Evolutionary conservation across 1,140 invertebrate species (phyloP).

Genomic region (Chelonus insularis): DNA sequence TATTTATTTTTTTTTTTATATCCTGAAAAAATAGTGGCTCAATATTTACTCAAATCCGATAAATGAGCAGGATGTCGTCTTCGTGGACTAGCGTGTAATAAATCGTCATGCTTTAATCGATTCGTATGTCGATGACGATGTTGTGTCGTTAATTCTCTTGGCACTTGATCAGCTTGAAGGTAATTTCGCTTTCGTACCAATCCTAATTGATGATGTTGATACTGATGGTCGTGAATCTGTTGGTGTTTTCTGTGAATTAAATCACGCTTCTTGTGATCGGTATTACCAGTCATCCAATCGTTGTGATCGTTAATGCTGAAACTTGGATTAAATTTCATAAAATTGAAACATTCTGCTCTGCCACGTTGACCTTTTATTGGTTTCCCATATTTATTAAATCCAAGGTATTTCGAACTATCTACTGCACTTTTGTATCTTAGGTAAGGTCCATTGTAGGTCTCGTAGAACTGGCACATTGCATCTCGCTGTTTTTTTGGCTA

Average conservation of each 20-base stretch:
- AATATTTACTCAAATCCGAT: constrained; percentile 52
- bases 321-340: constrained; percentile 60
- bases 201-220: background rate
- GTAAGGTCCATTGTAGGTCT: constrained; percentile 59
- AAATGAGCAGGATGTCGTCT: constrained; percentile 47
- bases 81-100: constrained; percentile 31
- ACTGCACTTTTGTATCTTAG: constrained; percentile 59
- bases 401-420: constrained; percentile 54
- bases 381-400: constrained; percentile 60
- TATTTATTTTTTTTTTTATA: constrained; percentile 2
- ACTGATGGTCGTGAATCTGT: constrained; percentile 9
- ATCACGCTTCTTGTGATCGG: background rate
- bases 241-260: background rate
- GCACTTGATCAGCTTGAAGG: constrained; percentile 33
- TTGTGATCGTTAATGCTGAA: constrained; percentile 61
- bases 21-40: constrained; percentile 36
- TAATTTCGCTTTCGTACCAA: constrained; percentile 23
- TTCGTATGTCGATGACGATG: constrained; percentile 53
- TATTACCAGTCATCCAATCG: constrained; percentile 51
- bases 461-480: constrained; percentile 61
- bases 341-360: constrained; percentile 59
- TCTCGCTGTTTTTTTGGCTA: constrained; percentile 56
- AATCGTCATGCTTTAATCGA: constrained; percentile 46
- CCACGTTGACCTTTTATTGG: constrained; percentile 54
- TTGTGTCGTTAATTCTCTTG: constrained; percentile 39